Evolutionary conservation across 2,113 vertebrate species (phyloP), one percentile per base, ranked within the genome.

Genomic region (Polypterus senegalus): DNA sequence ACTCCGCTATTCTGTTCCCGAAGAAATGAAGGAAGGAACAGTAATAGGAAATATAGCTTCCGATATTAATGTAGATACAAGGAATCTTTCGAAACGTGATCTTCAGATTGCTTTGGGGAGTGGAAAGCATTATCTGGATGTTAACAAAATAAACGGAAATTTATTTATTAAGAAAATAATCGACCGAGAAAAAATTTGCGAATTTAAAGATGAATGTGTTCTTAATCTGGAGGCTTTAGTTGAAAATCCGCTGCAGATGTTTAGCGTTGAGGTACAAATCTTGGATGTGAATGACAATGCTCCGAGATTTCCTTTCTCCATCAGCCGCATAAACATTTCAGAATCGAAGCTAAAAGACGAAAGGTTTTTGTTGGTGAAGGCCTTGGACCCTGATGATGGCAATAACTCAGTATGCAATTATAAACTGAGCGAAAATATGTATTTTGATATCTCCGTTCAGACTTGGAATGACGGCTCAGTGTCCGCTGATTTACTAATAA

Each of bases 221-320:
- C 49, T 65, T 3, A 6, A 4, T 9, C 49, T 60, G 27, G 56
- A 60, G 46, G 52, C 60, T 47, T 9, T 65, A 47, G 4, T 60
- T 9, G 63, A 65, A 10, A 65, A 54, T 3, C 58, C 54, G 6
- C 11, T 57, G 44, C 44, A 57, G 9, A 57, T 58, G 5, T 46
- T n/a, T 5, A 56, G 56, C 47, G 62, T 56, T n/a, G 62, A 63
- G 43, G 8, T 51, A 56, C 52, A 82, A 65, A 73, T 81, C 57
- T 46, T 68, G 27, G 83, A 82, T 10, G 71, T 79, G 63, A 82
- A 83, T 75, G 80, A 82, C 61, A 82, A 85, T 66, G 54, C 73
- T 46, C 78, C 81, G 3, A 47, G 4, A 60, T 83, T 81, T 61
- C 66, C 61, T 54, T 65, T 57, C 57, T 69, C 71, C 49, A 63